Conservation (phyloP, 1,140 invertebrate species). For the Latrodectus geometricus region DNA sequence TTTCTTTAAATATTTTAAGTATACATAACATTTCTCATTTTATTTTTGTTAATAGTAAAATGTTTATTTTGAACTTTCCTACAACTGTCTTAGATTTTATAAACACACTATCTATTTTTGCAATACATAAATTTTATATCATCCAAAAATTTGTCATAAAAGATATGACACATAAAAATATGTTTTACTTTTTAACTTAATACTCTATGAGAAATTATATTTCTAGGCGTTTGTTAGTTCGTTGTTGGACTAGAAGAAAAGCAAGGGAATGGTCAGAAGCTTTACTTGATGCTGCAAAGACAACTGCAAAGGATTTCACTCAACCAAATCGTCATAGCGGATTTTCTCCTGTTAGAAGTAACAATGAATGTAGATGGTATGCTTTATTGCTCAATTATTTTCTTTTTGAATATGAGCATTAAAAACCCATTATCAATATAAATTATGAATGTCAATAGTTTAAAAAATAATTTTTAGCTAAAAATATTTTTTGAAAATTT, state of each 20-base stretch:
- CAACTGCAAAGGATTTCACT: constrained; percentile 80
- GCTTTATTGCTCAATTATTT: constrained; percentile 11
- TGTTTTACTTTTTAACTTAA: background rate
- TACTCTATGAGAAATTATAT: constrained; percentile 18
- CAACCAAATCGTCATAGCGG: constrained; percentile 83
- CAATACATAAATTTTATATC: background rate
- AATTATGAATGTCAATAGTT: too few species aligned
- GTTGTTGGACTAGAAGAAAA: constrained; percentile 86
- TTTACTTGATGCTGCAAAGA: constrained; percentile 78
- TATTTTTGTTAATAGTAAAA: too few species aligned
- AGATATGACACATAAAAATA: background rate
- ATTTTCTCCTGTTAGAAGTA: constrained; percentile 81
- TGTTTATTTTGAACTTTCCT: too few species aligned
- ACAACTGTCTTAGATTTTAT: too few species aligned
- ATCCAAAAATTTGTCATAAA: background rate
- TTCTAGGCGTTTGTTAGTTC: constrained; percentile 82
- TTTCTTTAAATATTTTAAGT: too few species aligned
- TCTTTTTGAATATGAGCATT: background rate
- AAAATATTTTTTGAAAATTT: too few species aligned
- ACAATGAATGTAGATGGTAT: constrained; percentile 77
- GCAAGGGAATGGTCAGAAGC: constrained; percentile 86
- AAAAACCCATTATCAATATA: background rate
- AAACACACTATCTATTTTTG: too few species aligned
- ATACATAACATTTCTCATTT: too few species aligned
- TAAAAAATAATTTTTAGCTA: too few species aligned